phyloP scores from a whole-genome alignment of 92 coral and sea anemone genomes.

The Zoanthus sansibaricus region DNA sequence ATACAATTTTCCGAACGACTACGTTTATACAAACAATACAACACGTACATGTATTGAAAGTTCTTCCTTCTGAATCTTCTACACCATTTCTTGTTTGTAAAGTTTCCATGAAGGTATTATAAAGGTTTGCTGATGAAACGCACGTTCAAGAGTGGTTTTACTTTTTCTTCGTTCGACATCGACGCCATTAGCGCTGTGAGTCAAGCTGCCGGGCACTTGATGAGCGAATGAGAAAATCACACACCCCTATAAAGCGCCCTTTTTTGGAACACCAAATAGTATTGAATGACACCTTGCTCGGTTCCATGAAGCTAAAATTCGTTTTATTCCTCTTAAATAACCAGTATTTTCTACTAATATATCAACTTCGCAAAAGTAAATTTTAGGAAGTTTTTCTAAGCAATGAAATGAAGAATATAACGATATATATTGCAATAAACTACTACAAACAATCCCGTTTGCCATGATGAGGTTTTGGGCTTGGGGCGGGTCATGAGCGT shows the following conservation, averaged over 20 bases:
- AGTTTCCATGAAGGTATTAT: conserved; percentile 78
- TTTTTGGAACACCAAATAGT: conserved; percentile 98
- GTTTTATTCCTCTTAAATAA: conserved; percentile 79
- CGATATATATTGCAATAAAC: conserved; percentile 63
- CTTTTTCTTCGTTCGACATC: conserved; percentile 68
- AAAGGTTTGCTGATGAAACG: conserved; percentile 33
- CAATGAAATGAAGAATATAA: conserved; percentile 64
- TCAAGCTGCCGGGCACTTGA: conserved; percentile 94
- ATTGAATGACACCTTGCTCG: conserved; percentile 99
- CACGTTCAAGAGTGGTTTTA: conserved; percentile 29
- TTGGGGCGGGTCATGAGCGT: conserved; percentile 99
- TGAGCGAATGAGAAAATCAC: conserved; percentile 98
- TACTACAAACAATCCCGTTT: conserved; percentile 83
- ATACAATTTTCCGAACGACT: conserved; percentile 99
- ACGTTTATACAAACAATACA: conserved; percentile 95
- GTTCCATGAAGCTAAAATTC: conserved; percentile 74
- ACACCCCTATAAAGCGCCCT: conserved; percentile 97
- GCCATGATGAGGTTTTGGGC: conserved; percentile 97
- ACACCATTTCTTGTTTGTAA: conserved; percentile 78
- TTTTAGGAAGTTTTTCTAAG: conserved; percentile 48
- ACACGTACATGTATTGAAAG: conserved; percentile 88
- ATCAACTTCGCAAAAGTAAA: conserved; percentile 22
- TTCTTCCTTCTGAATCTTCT: conserved; percentile 83
- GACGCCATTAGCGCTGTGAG: conserved; percentile 95
- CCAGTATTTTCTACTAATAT: conserved; percentile 45